A percentile compares a stretch with the other conserved stretches of the same genome.
Evolutionary conservation across 1,140 invertebrate genomes (phyloP).

Genomic region (Aphaenogaster floridana): DNA sequence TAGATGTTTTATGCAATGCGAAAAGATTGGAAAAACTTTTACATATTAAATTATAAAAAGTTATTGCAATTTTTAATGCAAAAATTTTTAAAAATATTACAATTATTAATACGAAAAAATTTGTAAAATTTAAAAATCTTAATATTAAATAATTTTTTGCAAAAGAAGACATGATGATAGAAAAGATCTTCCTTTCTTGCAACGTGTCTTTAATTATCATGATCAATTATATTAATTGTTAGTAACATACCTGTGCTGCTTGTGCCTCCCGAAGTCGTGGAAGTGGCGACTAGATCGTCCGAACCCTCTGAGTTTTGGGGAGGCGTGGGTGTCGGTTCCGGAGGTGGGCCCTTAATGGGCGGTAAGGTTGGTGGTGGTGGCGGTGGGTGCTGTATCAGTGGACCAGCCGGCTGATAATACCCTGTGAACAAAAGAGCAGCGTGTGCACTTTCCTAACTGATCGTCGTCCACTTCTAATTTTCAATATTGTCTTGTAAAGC

Average conservation of each 20-base stretch:
- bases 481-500: slow-evolving; percentile 52
- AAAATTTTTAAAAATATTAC: background rate
- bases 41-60: background rate
- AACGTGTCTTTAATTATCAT: background rate
- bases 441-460: slow-evolving; percentile 53
- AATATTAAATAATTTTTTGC: background rate
- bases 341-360: slow-evolving; percentile 86
- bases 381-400: slow-evolving; percentile 91
- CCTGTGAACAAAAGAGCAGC: slow-evolving; percentile 88
- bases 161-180: background rate
- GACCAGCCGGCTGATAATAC: slow-evolving; percentile 95
- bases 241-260: slow-evolving; percentile 81
- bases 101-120: background rate
- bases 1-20: background rate
- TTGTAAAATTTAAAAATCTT: background rate
- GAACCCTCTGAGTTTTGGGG: slow-evolving; percentile 86
- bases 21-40: background rate
- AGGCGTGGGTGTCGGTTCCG: slow-evolving; percentile 87
- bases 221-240: slow-evolving; percentile 29
- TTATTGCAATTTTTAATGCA: background rate
- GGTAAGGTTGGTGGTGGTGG: slow-evolving; percentile 82
- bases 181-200: background rate
- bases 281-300: slow-evolving; percentile 85
- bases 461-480: slow-evolving; percentile 50
- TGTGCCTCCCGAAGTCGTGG: slow-evolving; percentile 85